Evolutionary conservation across 2,113 vertebrate genomes (phyloP).

Genomic region (Caracal caracal): DNA sequence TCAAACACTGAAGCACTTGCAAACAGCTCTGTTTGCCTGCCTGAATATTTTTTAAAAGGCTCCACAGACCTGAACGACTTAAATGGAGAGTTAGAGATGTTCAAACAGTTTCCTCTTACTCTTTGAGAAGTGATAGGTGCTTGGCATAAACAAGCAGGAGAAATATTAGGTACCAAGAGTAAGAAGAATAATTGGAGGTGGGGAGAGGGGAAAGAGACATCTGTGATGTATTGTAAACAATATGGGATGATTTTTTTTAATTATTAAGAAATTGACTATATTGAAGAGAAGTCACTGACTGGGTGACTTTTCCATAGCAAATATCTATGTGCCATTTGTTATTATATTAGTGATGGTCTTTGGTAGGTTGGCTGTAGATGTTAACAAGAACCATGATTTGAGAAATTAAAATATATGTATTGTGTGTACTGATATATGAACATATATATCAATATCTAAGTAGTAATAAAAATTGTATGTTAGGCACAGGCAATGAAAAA

Average conservation of each 20-base stretch:
- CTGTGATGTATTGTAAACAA: slow-evolving; percentile 12
- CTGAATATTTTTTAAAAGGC: slow-evolving; percentile 72
- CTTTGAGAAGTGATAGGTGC: slow-evolving; percentile 71
- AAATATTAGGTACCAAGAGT: slow-evolving; percentile 53
- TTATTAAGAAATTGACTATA: neutral
- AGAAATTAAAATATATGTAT: neutral
- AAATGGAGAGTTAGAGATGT: slow-evolving; percentile 80
- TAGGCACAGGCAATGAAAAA: neutral
- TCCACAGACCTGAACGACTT: slow-evolving; percentile 76
- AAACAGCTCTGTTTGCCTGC: slow-evolving; percentile 82
- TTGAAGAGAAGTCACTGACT: neutral
- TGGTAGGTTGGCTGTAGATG: neutral
- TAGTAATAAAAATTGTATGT: neutral
- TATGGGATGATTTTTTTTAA: neutral
- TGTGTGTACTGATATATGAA: neutral
- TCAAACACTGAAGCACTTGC: slow-evolving; percentile 80
- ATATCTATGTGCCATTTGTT: neutral
- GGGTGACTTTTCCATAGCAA: neutral
- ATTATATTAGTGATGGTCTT: neutral
- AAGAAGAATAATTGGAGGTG: slow-evolving; percentile 6
- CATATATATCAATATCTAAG: neutral
- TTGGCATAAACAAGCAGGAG: slow-evolving; percentile 68
- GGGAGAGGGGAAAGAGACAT: neutral
- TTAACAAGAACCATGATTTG: slow-evolving; percentile 24
- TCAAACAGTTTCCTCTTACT: slow-evolving; percentile 77